Conservation (phyloP, 1,140 invertebrate genomes). For the Drosophila ogumai region DNA sequence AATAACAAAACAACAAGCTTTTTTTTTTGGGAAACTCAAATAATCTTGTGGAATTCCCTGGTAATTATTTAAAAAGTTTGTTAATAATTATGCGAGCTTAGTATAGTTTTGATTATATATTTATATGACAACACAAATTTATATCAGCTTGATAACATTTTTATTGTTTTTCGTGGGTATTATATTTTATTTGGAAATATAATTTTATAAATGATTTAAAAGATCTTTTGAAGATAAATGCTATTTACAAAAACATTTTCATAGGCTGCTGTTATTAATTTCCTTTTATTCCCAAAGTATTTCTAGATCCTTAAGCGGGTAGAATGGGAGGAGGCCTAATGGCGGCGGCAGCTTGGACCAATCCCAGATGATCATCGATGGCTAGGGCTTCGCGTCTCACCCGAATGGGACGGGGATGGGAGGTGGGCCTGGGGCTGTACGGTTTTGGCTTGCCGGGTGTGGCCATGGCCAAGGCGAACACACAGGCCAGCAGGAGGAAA, state of each 20-base stretch:
- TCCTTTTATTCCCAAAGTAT: no score
- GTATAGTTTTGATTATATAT: no score
- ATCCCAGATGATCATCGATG: conserved; percentile 31
- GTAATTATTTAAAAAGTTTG: background rate
- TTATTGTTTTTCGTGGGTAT: background rate
- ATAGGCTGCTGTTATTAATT: background rate
- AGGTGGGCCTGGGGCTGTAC: conserved; percentile 43
- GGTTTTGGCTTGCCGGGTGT: conserved; percentile 36
- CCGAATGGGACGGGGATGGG: conserved; percentile 50
- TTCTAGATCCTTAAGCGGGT: background rate
- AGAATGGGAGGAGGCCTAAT: conserved; percentile 9
- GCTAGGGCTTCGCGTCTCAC: conserved; percentile 41
- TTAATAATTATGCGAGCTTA: background rate
- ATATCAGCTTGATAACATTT: background rate
- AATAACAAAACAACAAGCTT: background rate
- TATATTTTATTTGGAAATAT: background rate
- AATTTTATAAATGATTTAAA: background rate
- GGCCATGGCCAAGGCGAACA: conserved; percentile 36
- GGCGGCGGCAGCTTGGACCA: conserved; percentile 4
- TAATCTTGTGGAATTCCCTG: background rate
- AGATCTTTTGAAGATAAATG: background rate
- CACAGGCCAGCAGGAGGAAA: conserved; percentile 38
- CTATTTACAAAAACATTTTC: background rate
- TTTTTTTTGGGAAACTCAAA: background rate
- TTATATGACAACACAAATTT: background rate